These are phyloP conservation scores for Eumacrocentrus americanus DNA, from an alignment of 2,888 invertebrate species.

Conservation along the genomic window DNA sequence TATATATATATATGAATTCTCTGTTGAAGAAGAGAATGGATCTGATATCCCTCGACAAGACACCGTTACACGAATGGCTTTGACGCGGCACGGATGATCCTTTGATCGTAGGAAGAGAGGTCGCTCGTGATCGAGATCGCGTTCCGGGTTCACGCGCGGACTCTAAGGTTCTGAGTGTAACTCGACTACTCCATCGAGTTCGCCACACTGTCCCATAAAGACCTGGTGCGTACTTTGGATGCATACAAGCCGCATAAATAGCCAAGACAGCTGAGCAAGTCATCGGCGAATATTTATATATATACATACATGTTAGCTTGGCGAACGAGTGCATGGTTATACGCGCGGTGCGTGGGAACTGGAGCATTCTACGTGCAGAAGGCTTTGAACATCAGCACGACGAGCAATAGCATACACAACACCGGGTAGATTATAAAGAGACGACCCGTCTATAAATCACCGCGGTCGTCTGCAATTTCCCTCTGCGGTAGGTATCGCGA, in stretches of 20 bases:
- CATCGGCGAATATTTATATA: too few species aligned
- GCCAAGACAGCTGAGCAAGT: conserved; percentile 7
- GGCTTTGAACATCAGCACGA: conserved; percentile 8
- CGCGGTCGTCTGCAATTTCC: conserved; percentile 10
- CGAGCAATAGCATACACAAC: conserved; percentile 1
- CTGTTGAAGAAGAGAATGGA: conserved; percentile 3
- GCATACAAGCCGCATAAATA: conserved; percentile 20
- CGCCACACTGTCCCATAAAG: conserved; percentile 10
- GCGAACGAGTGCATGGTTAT: too few species aligned
- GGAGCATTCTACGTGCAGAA: conserved; percentile 44
- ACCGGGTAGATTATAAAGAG: too few species aligned
- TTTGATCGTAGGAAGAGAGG: conserved; percentile 28
- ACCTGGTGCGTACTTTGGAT: conserved; percentile 14
- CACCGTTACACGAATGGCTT: conserved; percentile 29
- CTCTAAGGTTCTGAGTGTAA: conserved; percentile 8
- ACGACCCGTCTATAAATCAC: conserved; percentile 33
- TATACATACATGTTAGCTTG: too few species aligned
- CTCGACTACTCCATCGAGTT: background rate
- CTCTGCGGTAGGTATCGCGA: conserved; percentile 18
- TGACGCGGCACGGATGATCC: conserved; percentile 27
- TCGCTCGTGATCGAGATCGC: conserved; percentile 25
- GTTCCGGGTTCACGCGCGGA: conserved; percentile 38
- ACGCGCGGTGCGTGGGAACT: conserved; percentile 53
- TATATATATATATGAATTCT: background rate
- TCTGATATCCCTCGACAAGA: conserved; percentile 20